These are phyloP conservation scores for Philaethria dido DNA, from an alignment of 2,888 invertebrate species.

Conservation along the genomic window DNA sequence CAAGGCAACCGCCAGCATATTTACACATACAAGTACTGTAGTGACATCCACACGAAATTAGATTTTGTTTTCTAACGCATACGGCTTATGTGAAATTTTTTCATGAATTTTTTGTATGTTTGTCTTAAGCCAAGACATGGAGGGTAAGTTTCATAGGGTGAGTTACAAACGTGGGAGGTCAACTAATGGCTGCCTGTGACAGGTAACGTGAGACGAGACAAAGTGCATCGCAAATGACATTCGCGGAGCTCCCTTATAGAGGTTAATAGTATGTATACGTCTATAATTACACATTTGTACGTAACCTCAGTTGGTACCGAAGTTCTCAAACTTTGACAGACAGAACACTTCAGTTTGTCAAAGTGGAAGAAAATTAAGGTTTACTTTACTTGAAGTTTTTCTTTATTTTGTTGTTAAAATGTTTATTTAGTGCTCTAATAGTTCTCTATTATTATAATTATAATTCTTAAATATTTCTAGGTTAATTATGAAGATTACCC, in stretches of 20 bases:
- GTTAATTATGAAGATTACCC: background rate
- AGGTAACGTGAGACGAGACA: conserved; percentile 78
- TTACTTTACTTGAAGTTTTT: background rate
- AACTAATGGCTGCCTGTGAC: conserved; percentile 79
- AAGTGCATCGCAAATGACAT: conserved; percentile 73
- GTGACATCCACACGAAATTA: conserved; percentile 47
- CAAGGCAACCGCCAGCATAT: conserved; percentile 47
- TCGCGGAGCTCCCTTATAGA: conserved; percentile 53
- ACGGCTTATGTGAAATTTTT: conserved; percentile 43
- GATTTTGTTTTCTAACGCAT: conserved; percentile 50
- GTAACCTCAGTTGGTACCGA: conserved; percentile 11
- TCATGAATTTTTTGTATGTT: conserved; percentile 41
- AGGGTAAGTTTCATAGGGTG: conserved; percentile 71
- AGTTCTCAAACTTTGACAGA: background rate
- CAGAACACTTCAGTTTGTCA: background rate
- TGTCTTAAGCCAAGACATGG: conserved; percentile 57
- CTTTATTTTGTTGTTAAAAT: background rate
- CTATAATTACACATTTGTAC: conserved; percentile 38
- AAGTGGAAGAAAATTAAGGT: background rate
- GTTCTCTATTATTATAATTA: background rate
- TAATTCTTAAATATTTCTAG: background rate
- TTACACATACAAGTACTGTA: conserved; percentile 41
- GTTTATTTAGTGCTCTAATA: no score
- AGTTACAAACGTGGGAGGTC: conserved; percentile 69
- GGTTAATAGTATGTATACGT: conserved; percentile 55